Base-by-base conservation (phyloP, 2,113 vertebrate genomes). In the Cephalopholis sonnerati region DNA sequence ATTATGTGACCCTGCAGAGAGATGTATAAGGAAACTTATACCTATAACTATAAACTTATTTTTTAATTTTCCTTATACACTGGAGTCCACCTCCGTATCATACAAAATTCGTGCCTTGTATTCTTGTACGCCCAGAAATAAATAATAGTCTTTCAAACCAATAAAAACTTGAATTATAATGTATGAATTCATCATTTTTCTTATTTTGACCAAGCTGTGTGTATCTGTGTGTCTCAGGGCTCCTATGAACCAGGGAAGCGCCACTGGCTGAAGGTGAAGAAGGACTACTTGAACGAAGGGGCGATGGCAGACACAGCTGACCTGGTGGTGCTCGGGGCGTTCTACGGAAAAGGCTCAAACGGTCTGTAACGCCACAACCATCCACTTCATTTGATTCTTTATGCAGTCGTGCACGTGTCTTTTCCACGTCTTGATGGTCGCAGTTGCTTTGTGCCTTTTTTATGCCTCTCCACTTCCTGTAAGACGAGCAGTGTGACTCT, bases 251-350 rank as follows among this genome's bases (percentile, higher is more conserved):
- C 98, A 6, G 98, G 98, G 4, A 99, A 99, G 51, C 96, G 98
- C 0, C 98, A 99, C 84, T 99, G 98, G 98, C 95, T 99, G 85
- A 99, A 99, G 85, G 97, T 99, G 74, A 99, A 99, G 91, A 99
- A 99, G 90, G 98, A 99, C 80, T 99, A 99, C 55, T 82, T 99
- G 59, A 99, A 99, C 0, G 97, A 99, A 85, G 98, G 98, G 0
- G 97, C 98, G 0, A 99, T 99, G 98, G 98, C 98, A 0, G 98
- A 99, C 93, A 97, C 98, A 0, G 98, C 98, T 27, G 98, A 99
- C 93, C 95, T 99, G 85, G 97, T 99, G 92, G 98, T 99, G 73
- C 95, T 99, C 74, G 98, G 98, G 1, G 98, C 97, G 8, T 99
- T 99, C 94, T 99, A 99, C 6, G 98, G 98, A 11, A 98, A 98